A percentile compares a stretch with the other conserved stretches of the same genome.
Evolutionary conservation across 1,140 invertebrate genomes (phyloP).

Genomic region (Apis laboriosa): DNA sequence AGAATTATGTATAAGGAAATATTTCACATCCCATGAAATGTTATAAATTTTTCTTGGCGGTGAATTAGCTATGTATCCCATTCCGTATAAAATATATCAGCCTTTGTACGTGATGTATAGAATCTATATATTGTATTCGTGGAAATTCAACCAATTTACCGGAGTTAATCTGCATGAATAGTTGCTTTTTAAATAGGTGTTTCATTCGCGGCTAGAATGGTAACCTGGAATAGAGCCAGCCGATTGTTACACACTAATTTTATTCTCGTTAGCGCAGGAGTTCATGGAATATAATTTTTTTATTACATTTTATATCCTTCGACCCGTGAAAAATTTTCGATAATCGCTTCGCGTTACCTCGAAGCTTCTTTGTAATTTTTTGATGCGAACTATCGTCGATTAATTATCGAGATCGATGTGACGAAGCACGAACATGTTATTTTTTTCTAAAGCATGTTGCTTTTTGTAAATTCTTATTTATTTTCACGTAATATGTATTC

Average conservation of each 20-base stretch:
- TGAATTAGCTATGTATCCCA: background rate
- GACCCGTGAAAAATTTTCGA: no score
- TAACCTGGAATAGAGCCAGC: conserved; percentile 5
- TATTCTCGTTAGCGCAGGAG: background rate
- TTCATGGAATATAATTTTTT: conserved; percentile 7
- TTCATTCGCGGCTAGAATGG: background rate
- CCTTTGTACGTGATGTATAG: background rate
- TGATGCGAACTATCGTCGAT: no score
- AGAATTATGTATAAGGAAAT: background rate
- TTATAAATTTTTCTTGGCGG: background rate
- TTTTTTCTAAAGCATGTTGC: no score
- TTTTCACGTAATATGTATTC: no score
- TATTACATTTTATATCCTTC: no score
- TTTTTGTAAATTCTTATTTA: no score
- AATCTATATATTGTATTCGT: background rate
- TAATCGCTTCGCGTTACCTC: no score
- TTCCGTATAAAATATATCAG: background rate
- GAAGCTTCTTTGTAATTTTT: no score
- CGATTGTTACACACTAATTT: background rate
- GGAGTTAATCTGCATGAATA: background rate
- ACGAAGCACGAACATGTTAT: no score
- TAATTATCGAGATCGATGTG: no score
- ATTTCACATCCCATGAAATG: background rate
- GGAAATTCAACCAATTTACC: conserved; percentile 1
- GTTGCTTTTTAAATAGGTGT: conserved; percentile 11